A percentile compares a stretch with the other conserved stretches of the same genome.
phyloP scores from a whole-genome alignment of 2,888 invertebrate species.

The Stegana nigrithorax region DNA sequence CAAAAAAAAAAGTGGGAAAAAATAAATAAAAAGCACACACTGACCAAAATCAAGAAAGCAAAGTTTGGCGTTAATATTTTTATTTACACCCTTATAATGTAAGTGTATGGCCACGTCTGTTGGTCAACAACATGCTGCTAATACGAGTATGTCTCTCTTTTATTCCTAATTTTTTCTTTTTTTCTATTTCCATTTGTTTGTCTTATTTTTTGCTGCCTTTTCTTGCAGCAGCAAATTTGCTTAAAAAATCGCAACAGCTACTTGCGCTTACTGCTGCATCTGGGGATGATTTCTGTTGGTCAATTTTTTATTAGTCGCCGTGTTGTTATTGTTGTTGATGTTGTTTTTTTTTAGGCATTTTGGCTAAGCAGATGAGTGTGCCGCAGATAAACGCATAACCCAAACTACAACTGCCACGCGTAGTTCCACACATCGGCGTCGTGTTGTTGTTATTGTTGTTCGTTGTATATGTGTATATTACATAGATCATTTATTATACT shows the following conservation, averaged over 20 bases:
- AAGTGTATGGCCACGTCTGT: background rate
- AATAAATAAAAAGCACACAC: background rate
- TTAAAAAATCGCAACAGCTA: conserved; percentile 16
- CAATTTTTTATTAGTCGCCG: background rate
- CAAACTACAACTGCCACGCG: background rate
- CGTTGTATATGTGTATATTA: background rate
- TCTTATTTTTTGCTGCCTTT: background rate
- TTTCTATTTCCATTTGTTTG: too few relatives aligned
- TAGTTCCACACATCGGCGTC: background rate
- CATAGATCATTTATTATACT: conserved; percentile 62
- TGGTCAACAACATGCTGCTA: conserved; percentile 8
- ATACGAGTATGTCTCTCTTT: too few relatives aligned
- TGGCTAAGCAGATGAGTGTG: background rate
- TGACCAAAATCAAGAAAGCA: background rate
- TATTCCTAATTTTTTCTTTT: too few relatives aligned
- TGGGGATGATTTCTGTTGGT: background rate
- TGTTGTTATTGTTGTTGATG: background rate
- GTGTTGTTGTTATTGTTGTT: background rate
- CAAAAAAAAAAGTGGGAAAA: conserved; percentile 5
- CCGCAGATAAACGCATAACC: conserved; percentile 1
- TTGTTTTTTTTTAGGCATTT: too few relatives aligned
- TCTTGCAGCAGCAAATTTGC: conserved; percentile 1
- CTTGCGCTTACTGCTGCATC: background rate
- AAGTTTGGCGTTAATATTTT: conserved; percentile 52
- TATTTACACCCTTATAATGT: conserved; percentile 59